phyloP scores from a whole-genome alignment of 2,113 vertebrate species.

The Otus sunia region DNA sequence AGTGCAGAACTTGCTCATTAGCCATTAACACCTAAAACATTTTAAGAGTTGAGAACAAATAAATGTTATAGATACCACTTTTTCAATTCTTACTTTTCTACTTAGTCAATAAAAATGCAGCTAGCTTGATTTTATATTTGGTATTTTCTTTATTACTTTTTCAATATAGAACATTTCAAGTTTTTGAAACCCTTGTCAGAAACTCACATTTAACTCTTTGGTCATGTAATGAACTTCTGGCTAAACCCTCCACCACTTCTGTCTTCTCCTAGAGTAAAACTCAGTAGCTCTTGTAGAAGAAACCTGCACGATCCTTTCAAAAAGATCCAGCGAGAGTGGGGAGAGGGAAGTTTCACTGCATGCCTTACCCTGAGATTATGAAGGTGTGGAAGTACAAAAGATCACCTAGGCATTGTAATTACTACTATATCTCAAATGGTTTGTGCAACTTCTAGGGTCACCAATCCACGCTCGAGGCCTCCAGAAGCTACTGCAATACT shows the following conservation, averaged over 20 bases:
- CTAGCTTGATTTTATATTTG: background rate
- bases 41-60: background rate
- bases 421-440: fast-evolving
- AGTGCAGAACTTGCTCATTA: background rate
- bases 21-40: background rate
- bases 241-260: background rate
- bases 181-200: background rate
- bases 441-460: background rate
- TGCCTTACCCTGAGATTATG: fast-evolving
- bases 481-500: background rate
- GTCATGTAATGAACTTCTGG: background rate
- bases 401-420: background rate
- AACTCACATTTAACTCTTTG: background rate
- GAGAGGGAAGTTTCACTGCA: background rate
- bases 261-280: fast-evolving
- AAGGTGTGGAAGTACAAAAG: background rate
- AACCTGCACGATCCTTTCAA: background rate
- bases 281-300: background rate
- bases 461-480: background rate
- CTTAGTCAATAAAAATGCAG: background rate
- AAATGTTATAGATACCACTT: background rate
- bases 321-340: too few species aligned
- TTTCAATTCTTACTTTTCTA: background rate
- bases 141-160: background rate
- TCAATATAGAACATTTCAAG: background rate